Evolutionary conservation across 2,888 invertebrate species (phyloP).

Genomic region (Oscheius sp.): DNA sequence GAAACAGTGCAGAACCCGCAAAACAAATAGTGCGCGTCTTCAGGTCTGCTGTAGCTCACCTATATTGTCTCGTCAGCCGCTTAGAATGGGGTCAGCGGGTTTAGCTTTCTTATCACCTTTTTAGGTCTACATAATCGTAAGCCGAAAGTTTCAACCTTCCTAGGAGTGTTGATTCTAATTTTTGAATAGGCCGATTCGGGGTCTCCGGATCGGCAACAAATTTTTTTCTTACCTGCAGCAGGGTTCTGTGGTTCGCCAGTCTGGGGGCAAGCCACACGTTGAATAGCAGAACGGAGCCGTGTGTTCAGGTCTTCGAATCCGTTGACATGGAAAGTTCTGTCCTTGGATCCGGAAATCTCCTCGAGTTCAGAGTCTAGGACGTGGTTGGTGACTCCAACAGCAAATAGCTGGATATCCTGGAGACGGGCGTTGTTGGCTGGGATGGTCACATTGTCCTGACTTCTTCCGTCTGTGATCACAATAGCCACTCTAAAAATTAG

Average conservation of each 20-base stretch:
- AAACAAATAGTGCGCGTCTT: not conserved
- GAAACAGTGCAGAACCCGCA: not conserved
- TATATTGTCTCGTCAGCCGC: not conserved
- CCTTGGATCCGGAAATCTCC: constrained; percentile 60
- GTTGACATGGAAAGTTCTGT: constrained; percentile 67
- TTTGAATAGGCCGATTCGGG: too few relatives aligned
- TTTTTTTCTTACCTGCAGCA: constrained; percentile 39
- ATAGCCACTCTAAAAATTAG: constrained; percentile 70
- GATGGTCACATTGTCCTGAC: constrained; percentile 70
- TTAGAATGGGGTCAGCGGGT: not conserved
- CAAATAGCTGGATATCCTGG: constrained; percentile 73
- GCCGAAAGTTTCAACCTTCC: too few relatives aligned
- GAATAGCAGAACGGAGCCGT: constrained; percentile 65
- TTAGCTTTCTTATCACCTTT: not conserved
- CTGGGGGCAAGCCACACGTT: constrained; percentile 66
- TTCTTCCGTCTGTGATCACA: constrained; percentile 74
- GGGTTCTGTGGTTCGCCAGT: constrained; percentile 39
- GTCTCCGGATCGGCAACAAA: constrained; percentile 34
- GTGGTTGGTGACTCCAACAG: constrained; percentile 73
- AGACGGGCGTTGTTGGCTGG: constrained; percentile 68
- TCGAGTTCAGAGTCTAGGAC: constrained; percentile 64
- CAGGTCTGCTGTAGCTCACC: too few relatives aligned
- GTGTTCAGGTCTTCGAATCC: constrained; percentile 70
- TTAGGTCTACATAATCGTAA: not conserved
- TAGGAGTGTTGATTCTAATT: not conserved